Evolutionary conservation across 2,888 invertebrate species (phyloP).

Genomic region (Trachelus troglodyta): DNA sequence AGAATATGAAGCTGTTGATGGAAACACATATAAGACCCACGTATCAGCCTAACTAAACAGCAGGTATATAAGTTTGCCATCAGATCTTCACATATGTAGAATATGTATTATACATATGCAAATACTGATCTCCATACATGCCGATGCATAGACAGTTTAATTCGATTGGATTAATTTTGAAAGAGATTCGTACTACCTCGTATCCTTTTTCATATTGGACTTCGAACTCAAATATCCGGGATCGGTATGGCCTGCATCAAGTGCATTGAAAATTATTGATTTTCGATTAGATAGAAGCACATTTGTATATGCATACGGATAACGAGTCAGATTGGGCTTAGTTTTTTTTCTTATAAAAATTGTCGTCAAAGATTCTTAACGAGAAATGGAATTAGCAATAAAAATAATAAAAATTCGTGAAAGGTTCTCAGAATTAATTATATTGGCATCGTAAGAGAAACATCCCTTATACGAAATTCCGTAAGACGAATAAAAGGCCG

Average conservation of each 20-base stretch:
- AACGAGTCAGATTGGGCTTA: background rate
- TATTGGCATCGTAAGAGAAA: background rate
- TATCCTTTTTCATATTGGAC: background rate
- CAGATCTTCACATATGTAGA: background rate
- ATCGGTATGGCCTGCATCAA: background rate
- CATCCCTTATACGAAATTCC: background rate
- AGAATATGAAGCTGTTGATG: background rate
- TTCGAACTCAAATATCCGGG: background rate
- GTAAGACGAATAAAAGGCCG: conserved; percentile 12
- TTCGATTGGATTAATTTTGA: background rate
- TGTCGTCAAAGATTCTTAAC: background rate
- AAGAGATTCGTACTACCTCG: background rate
- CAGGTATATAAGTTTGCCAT: background rate
- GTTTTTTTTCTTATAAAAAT: background rate
- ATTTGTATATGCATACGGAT: background rate
- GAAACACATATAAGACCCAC: background rate
- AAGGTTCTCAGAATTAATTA: background rate
- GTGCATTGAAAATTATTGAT: background rate
- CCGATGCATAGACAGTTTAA: background rate
- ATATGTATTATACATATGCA: background rate
- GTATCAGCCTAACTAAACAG: background rate
- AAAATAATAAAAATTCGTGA: background rate
- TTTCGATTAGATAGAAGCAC: background rate
- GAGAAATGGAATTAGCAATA: background rate
- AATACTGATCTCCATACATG: background rate